These are phyloP conservation scores for Euzetes globulus DNA, from an alignment of 2,888 invertebrate species.

Conservation along the genomic window DNA sequence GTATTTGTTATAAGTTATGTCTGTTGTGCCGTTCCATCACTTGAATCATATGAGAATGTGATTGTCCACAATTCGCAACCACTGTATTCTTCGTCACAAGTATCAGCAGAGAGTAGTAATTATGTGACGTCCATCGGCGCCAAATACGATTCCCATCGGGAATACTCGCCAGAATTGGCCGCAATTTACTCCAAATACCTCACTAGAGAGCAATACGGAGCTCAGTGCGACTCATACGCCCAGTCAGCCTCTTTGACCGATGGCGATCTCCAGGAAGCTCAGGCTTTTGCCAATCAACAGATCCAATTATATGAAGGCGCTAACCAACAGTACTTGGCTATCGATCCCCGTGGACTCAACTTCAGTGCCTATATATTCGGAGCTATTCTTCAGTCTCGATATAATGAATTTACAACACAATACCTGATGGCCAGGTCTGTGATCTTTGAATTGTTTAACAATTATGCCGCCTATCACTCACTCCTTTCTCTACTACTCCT, in stretches of 20 bases:
- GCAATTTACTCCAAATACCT: slow-evolving; percentile 30
- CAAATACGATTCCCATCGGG: slow-evolving; percentile 30
- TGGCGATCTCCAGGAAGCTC: slow-evolving; percentile 28
- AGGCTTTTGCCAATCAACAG: slow-evolving; percentile 23
- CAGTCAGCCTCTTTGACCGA: slow-evolving; percentile 21
- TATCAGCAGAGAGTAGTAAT: neutral
- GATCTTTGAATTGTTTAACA: neutral
- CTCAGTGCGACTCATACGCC: slow-evolving; percentile 3
- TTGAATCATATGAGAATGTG: neutral
- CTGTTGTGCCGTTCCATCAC: neutral
- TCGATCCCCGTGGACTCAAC: slow-evolving; percentile 33
- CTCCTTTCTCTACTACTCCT: neutral
- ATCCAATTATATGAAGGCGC: slow-evolving; percentile 33
- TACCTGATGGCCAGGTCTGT: slow-evolving; percentile 34
- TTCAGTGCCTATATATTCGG: slow-evolving; percentile 36
- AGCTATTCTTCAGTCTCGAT: slow-evolving; percentile 32
- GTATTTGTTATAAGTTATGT: neutral
- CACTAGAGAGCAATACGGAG: slow-evolving; percentile 8
- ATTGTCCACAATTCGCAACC: neutral
- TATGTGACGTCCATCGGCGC: neutral
- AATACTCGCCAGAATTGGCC: slow-evolving; percentile 34
- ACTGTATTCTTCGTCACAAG: neutral
- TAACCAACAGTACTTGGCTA: slow-evolving; percentile 33
- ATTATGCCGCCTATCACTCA: neutral
- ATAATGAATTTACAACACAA: slow-evolving; percentile 35